Percentiles rank a stretch among this genome's conserved stretches.
Conservation (phyloP, 2,888 invertebrate genomes). For the Drosophila falleni region DNA sequence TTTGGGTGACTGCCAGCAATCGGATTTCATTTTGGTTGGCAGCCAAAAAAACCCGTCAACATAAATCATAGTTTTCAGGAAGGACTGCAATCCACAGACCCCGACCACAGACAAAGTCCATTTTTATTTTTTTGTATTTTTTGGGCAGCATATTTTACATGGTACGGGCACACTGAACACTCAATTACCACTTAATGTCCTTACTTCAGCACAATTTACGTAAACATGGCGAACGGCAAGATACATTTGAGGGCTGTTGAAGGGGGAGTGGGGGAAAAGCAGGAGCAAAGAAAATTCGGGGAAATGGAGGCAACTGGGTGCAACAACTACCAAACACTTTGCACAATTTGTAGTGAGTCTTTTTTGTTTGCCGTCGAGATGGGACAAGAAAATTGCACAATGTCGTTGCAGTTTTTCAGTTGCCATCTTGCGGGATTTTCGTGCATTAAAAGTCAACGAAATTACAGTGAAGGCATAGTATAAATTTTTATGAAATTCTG, state of each 20-base stretch:
- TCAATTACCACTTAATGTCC: conserved; percentile 78
- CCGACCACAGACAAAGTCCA: not conserved
- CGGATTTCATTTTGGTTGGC: conserved; percentile 36
- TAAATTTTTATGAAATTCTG: not conserved
- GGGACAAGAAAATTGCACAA: conserved; percentile 57
- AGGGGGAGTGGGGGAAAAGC: not conserved
- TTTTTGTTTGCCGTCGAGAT: conserved; percentile 11
- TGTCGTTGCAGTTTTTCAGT: conserved; percentile 50
- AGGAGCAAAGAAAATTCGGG: conserved; percentile 7
- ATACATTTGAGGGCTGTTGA: conserved; percentile 9
- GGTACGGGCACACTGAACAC: conserved; percentile 51
- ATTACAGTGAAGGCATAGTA: conserved; percentile 25
- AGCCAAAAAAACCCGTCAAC: conserved; percentile 21
- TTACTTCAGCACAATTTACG: conserved; percentile 77
- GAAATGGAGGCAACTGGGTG: conserved; percentile 11
- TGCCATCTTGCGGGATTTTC: conserved; percentile 54
- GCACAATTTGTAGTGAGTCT: conserved; percentile 65
- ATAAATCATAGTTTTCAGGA: conserved; percentile 67
- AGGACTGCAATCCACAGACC: conserved; percentile 2
- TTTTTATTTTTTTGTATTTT: conserved; percentile 3
- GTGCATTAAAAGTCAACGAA: conserved; percentile 52
- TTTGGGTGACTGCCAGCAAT: conserved; percentile 21
- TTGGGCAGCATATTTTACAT: conserved; percentile 56
- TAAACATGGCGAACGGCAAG: conserved; percentile 56
- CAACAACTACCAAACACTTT: conserved; percentile 40